Base-by-base conservation (phyloP, 2,888 invertebrate species). In the Rhamnusium bicolor region DNA sequence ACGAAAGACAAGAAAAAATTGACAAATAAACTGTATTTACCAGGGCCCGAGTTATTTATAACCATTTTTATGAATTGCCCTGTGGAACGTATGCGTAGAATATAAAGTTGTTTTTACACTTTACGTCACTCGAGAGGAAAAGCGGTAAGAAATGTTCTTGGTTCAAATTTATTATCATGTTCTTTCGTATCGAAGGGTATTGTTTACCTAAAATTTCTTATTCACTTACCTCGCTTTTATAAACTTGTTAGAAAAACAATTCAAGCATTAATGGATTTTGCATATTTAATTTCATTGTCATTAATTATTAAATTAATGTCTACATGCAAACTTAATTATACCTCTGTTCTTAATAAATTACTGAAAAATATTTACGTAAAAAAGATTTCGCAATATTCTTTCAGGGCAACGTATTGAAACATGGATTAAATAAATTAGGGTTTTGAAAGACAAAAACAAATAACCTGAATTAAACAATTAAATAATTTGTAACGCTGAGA, bases 291-390 rank as follows among this genome's bases (percentile, higher is more conserved):
- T 40, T 18, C 32, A 8, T 18, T 12, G 7, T 40, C 12, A 18
- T 16, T 4, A 40, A 32, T 60, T 60, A 32, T 19, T 18, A 40
- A 60, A 60, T 60, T 60, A n/a, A 58, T 29, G 29, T 12, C 8
- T 29, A 27, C 32, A 18, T 12, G 32, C 32, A 19, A 29, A 32
- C 7, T 60, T 18, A 16, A 51, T 51, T 51, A 51, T 51, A 8
- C 16, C 18, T 51, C 51, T 18, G 51, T 16, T 51, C 12, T 51
- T 16, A 8, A 19, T 51, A 19, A 51, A 51, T 51, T n/a, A 3
- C 40, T 40, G 10, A n/a, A 40, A 40, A 32, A 32, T 32, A 32
- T 32, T 32, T 32, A 32, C 10, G 8, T 32, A 32, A 32, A 10
- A n/a, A 10, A 12, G 32, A 10, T 32, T 10, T 32, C 32, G 1